Evolutionary conservation across 1,140 invertebrate species (phyloP).

Genomic region (Neodiprion lecontei): DNA sequence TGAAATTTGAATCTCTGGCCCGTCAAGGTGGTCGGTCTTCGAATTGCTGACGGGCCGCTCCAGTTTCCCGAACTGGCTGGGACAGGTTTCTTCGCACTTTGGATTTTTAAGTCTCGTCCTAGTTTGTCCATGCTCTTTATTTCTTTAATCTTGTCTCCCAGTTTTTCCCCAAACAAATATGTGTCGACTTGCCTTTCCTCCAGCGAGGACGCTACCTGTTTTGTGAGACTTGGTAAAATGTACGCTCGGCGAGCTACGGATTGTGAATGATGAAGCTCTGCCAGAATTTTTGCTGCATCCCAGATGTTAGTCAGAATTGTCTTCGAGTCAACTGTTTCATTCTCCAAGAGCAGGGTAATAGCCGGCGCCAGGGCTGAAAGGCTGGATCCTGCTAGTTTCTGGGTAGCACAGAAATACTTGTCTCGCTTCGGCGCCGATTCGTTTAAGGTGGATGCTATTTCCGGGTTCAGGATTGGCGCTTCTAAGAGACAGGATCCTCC

Average conservation of each 20-base stretch:
- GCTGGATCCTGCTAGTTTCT: conserved; percentile 3
- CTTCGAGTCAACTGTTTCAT: not conserved
- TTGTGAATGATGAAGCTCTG: not conserved
- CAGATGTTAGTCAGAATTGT: conserved; percentile 15
- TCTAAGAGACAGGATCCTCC: conserved; percentile 20
- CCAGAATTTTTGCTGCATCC: conserved; percentile 10
- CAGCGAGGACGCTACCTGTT: too few species aligned
- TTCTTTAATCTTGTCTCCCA: too few species aligned
- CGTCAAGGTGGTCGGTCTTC: conserved; percentile 8
- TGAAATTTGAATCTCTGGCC: not conserved
- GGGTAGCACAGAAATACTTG: conserved; percentile 11
- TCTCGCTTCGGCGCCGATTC: conserved; percentile 17
- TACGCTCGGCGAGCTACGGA: too few species aligned
- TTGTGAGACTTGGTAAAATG: too few species aligned
- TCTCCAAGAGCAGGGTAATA: conserved; percentile 28
- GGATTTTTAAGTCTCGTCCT: too few species aligned
- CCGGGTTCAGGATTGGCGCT: conserved; percentile 8
- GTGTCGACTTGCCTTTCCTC: too few species aligned
- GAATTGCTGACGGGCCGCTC: too few species aligned
- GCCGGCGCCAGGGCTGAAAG: conserved; percentile 20
- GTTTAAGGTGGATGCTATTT: conserved; percentile 23
- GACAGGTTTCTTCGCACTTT: too few species aligned
- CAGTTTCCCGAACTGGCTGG: too few species aligned
- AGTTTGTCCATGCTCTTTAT: too few species aligned
- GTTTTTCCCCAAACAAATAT: too few species aligned